Percentiles rank a stretch among this genome's conserved stretches.
phyloP scores from a whole-genome alignment of 1,140 invertebrate species.

The Medauroidea extradentata region DNA sequence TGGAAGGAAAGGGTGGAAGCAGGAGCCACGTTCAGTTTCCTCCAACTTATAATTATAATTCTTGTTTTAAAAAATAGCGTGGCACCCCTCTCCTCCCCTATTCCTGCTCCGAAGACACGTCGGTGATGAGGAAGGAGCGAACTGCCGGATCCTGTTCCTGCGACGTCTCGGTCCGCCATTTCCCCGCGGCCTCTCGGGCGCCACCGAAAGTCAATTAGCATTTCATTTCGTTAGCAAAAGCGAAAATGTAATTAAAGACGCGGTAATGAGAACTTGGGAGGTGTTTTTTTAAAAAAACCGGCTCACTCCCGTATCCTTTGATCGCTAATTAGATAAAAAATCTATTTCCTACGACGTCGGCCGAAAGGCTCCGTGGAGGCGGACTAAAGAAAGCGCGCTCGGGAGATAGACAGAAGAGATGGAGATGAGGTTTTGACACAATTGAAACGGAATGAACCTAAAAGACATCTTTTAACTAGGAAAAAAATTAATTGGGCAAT shows the following conservation, averaged over 20 bases:
- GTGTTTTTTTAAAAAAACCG: constrained; percentile 15
- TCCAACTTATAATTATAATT: too few relatives aligned
- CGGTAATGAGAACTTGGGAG: constrained; percentile 13
- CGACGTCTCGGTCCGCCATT: background rate
- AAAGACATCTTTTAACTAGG: background rate
- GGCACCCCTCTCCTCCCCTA: too few relatives aligned
- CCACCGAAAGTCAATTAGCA: constrained; percentile 14
- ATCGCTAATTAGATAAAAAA: constrained; percentile 16
- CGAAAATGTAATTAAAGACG: constrained; percentile 13
- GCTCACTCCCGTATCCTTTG: constrained; percentile 15
- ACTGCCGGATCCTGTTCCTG: too few relatives aligned
- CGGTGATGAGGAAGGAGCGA: too few relatives aligned
- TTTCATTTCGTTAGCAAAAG: constrained; percentile 16
- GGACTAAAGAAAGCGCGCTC: too few relatives aligned
- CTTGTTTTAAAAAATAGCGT: too few relatives aligned
- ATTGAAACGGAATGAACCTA: background rate
- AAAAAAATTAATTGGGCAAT: too few relatives aligned
- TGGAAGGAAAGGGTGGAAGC: too few relatives aligned
- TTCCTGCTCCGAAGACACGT: too few relatives aligned
- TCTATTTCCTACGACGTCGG: constrained; percentile 13
- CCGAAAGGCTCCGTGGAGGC: background rate
- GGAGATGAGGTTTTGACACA: background rate
- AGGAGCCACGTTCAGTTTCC: too few relatives aligned
- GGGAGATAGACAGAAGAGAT: too few relatives aligned
- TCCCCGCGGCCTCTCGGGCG: background rate